A percentile compares a stretch with the other conserved stretches of the same genome.
phyloP scores from a whole-genome alignment of 2,888 invertebrate species.

The Cerastoderma edule region DNA sequence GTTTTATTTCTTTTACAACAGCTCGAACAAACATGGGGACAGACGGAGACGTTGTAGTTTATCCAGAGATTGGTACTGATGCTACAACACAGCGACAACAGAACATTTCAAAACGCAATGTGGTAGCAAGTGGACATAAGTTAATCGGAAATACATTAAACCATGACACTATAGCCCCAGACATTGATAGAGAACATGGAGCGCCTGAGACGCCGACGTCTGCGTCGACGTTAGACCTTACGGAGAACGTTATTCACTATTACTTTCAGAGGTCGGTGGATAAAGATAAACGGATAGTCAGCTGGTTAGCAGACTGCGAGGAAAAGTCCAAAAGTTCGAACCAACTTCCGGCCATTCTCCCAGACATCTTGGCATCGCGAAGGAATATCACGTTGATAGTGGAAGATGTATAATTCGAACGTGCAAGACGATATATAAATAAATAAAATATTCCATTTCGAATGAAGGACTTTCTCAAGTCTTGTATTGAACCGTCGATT shows the following conservation, averaged over 20 bases:
- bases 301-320: slow-evolving; percentile 48
- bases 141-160: not conserved
- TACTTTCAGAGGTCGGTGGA: slow-evolving; percentile 46
- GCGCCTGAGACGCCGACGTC: slow-evolving; percentile 23
- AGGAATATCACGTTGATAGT: slow-evolving; percentile 16
- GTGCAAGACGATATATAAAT: no score
- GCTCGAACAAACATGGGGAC: slow-evolving; percentile 30
- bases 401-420: slow-evolving; percentile 26
- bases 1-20: slow-evolving; percentile 3
- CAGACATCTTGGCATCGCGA: slow-evolving; percentile 37
- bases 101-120: not conserved
- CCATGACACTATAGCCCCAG: slow-evolving; percentile 47
- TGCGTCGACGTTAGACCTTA: slow-evolving; percentile 29
- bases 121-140: no score
- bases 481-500: no score
- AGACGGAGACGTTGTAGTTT: slow-evolving; percentile 23
- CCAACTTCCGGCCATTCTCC: slow-evolving; percentile 46
- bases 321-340: slow-evolving; percentile 39
- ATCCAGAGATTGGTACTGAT: slow-evolving; percentile 21
- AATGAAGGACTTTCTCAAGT: no score
- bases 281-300: slow-evolving; percentile 48
- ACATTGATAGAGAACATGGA: slow-evolving; percentile 38
- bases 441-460: no score
- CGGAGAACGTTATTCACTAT: slow-evolving; percentile 49
- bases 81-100: not conserved